Evolutionary conservation across 1,140 invertebrate species (phyloP).

Genomic region (Cydia amplana): DNA sequence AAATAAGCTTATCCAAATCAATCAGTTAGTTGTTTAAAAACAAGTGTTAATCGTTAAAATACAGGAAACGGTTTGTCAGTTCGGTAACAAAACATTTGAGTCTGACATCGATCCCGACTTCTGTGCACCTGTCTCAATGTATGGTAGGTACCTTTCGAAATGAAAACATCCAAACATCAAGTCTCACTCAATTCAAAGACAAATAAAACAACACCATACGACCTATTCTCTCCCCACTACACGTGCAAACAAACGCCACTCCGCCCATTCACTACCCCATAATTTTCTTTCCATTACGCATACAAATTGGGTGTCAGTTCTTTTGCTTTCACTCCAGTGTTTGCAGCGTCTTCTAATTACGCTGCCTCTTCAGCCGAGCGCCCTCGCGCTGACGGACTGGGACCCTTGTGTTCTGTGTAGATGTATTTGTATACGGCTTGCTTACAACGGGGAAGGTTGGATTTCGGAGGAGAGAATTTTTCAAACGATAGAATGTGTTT

Average conservation of each 20-base stretch:
- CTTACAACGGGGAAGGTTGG: background rate
- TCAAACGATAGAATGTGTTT: background rate
- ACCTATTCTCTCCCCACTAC: background rate
- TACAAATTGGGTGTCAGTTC: slow-evolving; percentile 16
- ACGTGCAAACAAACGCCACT: background rate
- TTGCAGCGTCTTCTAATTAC: slow-evolving; percentile 16
- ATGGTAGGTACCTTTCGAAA: background rate
- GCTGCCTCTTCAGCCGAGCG: slow-evolving; percentile 10
- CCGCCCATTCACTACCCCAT: background rate
- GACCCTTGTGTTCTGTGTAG: background rate
- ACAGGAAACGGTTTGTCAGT: too few species aligned
- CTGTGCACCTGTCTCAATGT: too few species aligned
- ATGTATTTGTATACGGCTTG: background rate
- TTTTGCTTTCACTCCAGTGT: slow-evolving; percentile 4
- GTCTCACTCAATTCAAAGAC: background rate
- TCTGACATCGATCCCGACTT: too few species aligned
- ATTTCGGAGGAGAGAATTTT: background rate
- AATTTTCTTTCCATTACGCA: slow-evolving; percentile 16
- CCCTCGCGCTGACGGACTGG: slow-evolving; percentile 2
- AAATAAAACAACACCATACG: background rate
- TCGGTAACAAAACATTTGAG: too few species aligned
- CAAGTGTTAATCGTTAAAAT: too few species aligned
- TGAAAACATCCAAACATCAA: background rate
- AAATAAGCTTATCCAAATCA: too few species aligned
- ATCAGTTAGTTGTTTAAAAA: too few species aligned